Base-by-base conservation (phyloP, 2,888 invertebrate genomes). In the Synanthedon formicaeformis region DNA sequence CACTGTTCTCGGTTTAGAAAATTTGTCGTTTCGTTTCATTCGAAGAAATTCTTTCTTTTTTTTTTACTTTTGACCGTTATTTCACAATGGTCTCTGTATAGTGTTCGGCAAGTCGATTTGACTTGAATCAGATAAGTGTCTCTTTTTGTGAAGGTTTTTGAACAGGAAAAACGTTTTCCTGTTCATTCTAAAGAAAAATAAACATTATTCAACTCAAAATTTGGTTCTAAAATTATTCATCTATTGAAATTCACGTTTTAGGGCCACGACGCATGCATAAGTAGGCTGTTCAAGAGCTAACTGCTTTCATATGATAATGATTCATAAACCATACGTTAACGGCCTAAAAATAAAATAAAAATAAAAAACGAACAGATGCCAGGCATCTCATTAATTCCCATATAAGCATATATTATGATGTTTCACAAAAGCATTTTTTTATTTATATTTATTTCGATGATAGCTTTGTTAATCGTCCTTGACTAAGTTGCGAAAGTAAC, bases 391-490 rank as follows among this genome's bases (percentile, higher is more conserved):
- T 65, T 67, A 64, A 69, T 61, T 59, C 55, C 64, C 62, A 61
- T 66, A 66, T 62, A 66, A 55, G 68, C 70, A 70, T 63, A 66
- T 77, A 74, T 71, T 70, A 66, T 77, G 74, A 71, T 70, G 77
- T 81, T 78, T 78, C 63, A 65, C 57, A 66, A 63, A 67, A 56
- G 58, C 56, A 56, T 58, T 63, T 65, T n/a, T 67, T 69, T 67
- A 66, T 64, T 66, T 63, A 68, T 65, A 63, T 68, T 71, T 66
- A 69, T 70, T 64, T 61, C 61, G 57, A 60, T 72, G 63, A 65
- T 68, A 57, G 69, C 75, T 81, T 81, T 73, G 75, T 71, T 73
- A 76, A 71, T 65, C 75, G 83, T 76, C 83, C 85, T 85, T 85
- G 82, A 69, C 64, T 67, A 57, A 59, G 61, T 82, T 82, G 74